Evolutionary conservation across 2,888 invertebrate species (phyloP), one percentile per base, ranked within the genome.

Genomic region (Drosophila testacea): DNA sequence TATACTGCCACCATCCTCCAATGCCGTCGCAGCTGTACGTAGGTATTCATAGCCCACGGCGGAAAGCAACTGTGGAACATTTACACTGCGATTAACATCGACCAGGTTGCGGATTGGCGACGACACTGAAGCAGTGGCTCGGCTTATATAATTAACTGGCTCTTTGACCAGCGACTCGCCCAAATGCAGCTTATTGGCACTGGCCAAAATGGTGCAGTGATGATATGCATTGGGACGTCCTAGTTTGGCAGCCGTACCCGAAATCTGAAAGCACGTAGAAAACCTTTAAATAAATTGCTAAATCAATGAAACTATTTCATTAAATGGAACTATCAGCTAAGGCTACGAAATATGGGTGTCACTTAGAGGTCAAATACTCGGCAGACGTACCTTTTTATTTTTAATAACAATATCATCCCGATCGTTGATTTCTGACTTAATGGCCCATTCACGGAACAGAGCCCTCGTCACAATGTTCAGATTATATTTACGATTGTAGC

Each of bases 161-260:
- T 95, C 94, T 92, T 95, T 96, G 68, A 95, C 94, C 69, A 97
- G 94, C 64, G 96, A 94, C 83, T 95, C 94, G 83, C 95, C 95
- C 91, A 97, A 94, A 91, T 95, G 94, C 76, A 94, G 92, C 93
- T 97, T 96, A 91, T 98, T 96, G 73, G 96, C 96, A 90, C 97
- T 95, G 71, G 98, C 96, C 91, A 99, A 94, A 79, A 99, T 94
- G 4, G 99, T 99, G 93, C 98, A 98, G 93, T 99, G 99, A 92
- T 99, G 99, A 93, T 99, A 99, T n/a, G 97, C 96, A 90, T 96
- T 96, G 9, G 96, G 94, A 77, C 95, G 94, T 67, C 97, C 97
- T 66, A 99, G 93, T 93, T 98, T 98, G 1, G 98, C 96, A 52
- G 99, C 98, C 54, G 98, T 98, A 81, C 98, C 99, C 84, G 99